These are phyloP conservation scores for Thysanoteuthis rhombus DNA, from an alignment of 2,888 invertebrate genomes.

Conservation along the genomic window DNA sequence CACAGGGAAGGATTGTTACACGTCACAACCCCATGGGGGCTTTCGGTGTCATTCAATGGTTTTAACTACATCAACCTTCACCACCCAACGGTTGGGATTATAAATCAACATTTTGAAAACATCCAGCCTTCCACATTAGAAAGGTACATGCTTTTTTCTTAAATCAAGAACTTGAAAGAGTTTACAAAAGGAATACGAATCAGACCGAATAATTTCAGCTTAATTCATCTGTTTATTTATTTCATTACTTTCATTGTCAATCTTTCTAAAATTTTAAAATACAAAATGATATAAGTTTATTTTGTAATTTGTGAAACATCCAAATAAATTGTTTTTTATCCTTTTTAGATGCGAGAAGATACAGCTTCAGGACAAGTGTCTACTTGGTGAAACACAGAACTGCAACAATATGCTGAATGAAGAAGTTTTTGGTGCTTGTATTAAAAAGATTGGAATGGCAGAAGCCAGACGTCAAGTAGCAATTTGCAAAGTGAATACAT, in stretches of 20 bases:
- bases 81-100: background rate
- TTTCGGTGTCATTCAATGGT: background rate
- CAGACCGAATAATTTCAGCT: too few relatives aligned
- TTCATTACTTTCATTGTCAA: too few relatives aligned
- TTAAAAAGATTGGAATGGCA: background rate
- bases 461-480: background rate
- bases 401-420: background rate
- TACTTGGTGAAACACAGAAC: background rate
- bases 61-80: background rate
- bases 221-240: too few relatives aligned
- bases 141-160: background rate
- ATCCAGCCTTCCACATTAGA: background rate
- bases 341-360: background rate
- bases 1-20: background rate
- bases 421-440: background rate
- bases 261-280: too few relatives aligned
- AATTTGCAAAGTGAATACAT: background rate
- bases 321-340: background rate
- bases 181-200: too few relatives aligned
- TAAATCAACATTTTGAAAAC: background rate
- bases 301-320: too few relatives aligned
- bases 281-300: too few relatives aligned
- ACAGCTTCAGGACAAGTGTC: background rate
- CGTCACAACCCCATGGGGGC: background rate
- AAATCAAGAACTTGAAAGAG: too few relatives aligned